Conservation (phyloP, 2,113 vertebrate genomes). For the Elaphurus davidianus region DNA sequence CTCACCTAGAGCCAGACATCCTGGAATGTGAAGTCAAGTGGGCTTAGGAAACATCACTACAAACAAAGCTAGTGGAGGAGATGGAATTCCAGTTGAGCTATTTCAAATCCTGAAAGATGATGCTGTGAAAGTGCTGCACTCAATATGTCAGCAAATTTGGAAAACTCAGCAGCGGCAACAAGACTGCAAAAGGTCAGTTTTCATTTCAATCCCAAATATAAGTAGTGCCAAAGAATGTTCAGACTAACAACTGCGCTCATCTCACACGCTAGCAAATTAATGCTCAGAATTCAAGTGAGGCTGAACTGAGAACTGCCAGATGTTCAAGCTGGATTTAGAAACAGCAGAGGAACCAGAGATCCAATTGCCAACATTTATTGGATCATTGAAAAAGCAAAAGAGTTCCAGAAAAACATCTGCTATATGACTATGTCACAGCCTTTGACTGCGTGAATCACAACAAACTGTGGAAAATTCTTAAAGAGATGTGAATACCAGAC, state of each 20-base stretch:
- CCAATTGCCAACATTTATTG: neutral
- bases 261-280: neutral
- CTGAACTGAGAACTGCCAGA: neutral
- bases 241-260: neutral
- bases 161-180: neutral
- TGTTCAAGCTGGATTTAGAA: neutral
- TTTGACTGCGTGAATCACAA: neutral
- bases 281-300: neutral
- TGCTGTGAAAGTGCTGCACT: neutral
- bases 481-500: neutral
- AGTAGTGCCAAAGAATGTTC: neutral
- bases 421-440: neutral
- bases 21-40: neutral
- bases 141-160: neutral
- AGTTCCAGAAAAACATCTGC: too few species aligned
- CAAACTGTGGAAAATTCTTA: neutral
- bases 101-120: neutral
- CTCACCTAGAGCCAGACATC: neutral
- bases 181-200: neutral
- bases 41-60: neutral
- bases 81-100: neutral
- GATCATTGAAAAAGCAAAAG: too few species aligned
- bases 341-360: neutral
- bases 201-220: neutral
- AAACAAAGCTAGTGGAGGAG: neutral